phyloP scores from a whole-genome alignment of 1,140 invertebrate genomes.

The Tetraneura akinire region DNA sequence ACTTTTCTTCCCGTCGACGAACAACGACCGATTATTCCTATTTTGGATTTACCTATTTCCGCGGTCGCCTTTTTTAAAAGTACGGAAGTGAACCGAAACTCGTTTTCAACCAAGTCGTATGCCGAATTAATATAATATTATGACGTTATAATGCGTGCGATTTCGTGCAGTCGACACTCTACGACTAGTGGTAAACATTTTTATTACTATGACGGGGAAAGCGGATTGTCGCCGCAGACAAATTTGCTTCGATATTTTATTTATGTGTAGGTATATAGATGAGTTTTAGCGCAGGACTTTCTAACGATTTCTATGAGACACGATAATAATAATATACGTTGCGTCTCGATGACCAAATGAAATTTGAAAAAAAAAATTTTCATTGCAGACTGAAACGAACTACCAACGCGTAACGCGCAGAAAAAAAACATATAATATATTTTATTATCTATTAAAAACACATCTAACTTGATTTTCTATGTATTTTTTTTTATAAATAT shows the following conservation, averaged over 20 bases:
- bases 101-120: background rate
- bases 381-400: no score
- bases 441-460: no score
- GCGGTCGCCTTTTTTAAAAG: background rate
- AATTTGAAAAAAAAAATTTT: constrained; percentile 15
- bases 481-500: no score
- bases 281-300: background rate
- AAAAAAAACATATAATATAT: no score
- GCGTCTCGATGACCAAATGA: background rate
- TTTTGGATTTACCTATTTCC: background rate
- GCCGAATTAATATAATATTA: constrained; percentile 9
- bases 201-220: background rate
- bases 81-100: constrained; percentile 17
- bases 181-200: background rate
- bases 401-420: no score
- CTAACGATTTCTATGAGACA: background rate
- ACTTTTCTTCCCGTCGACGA: no score
- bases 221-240: constrained; percentile 7
- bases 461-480: no score
- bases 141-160: background rate
- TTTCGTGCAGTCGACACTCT: constrained; percentile 24
- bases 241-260: background rate
- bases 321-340: background rate
- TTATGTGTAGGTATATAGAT: background rate
- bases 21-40: background rate